Evolutionary conservation across 1,140 invertebrate species (phyloP).

Genomic region (Drosophila willistoni): DNA sequence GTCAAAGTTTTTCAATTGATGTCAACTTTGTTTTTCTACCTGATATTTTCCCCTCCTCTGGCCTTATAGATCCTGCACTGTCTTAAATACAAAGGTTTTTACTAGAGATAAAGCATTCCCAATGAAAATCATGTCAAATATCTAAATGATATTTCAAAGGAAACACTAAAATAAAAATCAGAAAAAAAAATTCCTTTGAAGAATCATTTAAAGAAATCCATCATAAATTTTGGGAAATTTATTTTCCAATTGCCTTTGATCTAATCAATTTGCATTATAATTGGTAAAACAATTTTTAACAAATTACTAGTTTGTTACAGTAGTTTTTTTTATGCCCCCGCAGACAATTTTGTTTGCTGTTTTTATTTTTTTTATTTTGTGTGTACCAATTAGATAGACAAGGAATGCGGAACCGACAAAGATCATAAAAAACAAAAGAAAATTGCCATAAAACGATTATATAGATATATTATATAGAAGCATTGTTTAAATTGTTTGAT

Average conservation of each 20-base stretch:
- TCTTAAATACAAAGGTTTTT: no score
- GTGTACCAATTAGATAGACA: conserved; percentile 53
- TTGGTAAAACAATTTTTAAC: conserved; percentile 33
- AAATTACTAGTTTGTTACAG: conserved; percentile 30
- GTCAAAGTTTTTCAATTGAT: no score
- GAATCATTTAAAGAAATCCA: conserved; percentile 1
- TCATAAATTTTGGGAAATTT: neutral
- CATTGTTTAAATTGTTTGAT: conserved; percentile 4
- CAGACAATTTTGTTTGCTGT: conserved; percentile 12
- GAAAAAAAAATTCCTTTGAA: no score
- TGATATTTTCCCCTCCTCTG: no score
- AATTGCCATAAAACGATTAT: conserved; percentile 12
- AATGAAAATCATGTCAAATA: neutral
- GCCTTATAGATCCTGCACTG: no score
- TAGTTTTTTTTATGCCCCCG: conserved; percentile 28
- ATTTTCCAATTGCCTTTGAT: conserved; percentile 8
- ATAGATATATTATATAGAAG: neutral
- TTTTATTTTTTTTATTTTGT: neutral
- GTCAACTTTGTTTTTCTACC: no score
- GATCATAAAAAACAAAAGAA: conserved; percentile 56
- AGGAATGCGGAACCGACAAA: conserved; percentile 69
- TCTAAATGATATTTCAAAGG: neutral
- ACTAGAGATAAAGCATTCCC: no score
- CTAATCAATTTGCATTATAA: conserved; percentile 52
- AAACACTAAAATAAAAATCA: no score